These are phyloP conservation scores for Chaenodraco wilsoni DNA, from an alignment of 2,797 vertebrate species.

Conservation along the genomic window DNA sequence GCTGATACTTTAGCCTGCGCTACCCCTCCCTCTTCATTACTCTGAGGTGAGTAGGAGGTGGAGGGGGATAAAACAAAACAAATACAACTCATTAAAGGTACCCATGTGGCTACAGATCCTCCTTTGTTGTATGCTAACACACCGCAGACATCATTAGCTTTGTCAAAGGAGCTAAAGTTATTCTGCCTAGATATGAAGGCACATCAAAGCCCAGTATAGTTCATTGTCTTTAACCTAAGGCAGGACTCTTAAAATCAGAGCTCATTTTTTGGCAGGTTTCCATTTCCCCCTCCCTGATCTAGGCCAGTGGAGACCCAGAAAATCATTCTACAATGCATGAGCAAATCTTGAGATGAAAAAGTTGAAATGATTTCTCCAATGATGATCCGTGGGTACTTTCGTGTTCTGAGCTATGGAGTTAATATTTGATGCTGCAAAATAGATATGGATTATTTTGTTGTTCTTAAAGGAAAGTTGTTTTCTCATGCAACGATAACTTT, in stretches of 20 bases:
- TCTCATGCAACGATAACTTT: constrained; percentile 7
- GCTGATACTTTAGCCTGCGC: constrained; percentile 47
- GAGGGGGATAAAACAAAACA: constrained; percentile 76
- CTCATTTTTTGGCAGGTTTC: constrained; percentile 64
- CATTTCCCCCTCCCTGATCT: constrained; percentile 49
- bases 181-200: constrained; percentile 74
- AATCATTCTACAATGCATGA: constrained; percentile 49
- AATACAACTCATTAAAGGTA: constrained; percentile 79
- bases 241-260: constrained; percentile 66
- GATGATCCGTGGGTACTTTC: constrained; percentile 40
- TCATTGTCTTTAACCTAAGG: constrained; percentile 72
- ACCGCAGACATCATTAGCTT: constrained; percentile 72
- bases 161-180: constrained; percentile 67
- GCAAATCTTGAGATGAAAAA: constrained; percentile 55
- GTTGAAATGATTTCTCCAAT: constrained; percentile 53
- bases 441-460: constrained; percentile 30
- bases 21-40: constrained; percentile 59
- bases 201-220: constrained; percentile 72
- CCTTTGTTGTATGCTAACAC: constrained; percentile 37
- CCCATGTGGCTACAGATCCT: constrained; percentile 63
- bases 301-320: constrained; percentile 45
- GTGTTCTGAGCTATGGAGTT: constrained; percentile 26
- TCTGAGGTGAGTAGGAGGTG: constrained; percentile 65
- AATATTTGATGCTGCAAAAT: constrained; percentile 58
- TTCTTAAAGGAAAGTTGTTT: constrained; percentile 17